A percentile compares a stretch with the other conserved stretches of the same genome.
phyloP scores from a whole-genome alignment of 2,113 vertebrate species.

The Dromiciops gliroides region DNA sequence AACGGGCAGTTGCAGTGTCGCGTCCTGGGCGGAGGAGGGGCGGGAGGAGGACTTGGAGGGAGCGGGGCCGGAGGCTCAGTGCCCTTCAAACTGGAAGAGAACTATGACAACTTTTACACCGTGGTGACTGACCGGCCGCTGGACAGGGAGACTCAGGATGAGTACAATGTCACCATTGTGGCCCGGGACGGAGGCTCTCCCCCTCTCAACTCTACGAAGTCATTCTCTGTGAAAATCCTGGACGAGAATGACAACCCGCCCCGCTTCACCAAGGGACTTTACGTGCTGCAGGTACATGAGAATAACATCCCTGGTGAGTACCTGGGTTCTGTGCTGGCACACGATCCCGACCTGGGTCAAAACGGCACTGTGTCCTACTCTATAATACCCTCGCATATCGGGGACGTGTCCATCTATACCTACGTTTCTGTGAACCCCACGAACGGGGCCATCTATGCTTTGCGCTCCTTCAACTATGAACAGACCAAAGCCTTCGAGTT shows the following conservation, averaged over 20 bases:
- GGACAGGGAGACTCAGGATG: conserved; percentile 94
- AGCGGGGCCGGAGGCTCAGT: conserved; percentile 78
- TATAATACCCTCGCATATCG: conserved; percentile 95
- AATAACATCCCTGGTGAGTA: conserved; percentile 99
- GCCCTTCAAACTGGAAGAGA: conserved; percentile 97
- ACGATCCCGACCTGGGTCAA: conserved; percentile 96
- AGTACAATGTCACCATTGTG: conserved; percentile 97
- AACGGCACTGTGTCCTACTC: conserved; percentile 98
- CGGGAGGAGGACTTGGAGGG: conserved; percentile 72
- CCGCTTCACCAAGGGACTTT: conserved; percentile 94
- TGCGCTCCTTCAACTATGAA: conserved; percentile 98
- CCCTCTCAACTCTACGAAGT: conserved; percentile 96
- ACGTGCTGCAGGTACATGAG: conserved; percentile 97
- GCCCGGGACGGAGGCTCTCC: conserved; percentile 96
- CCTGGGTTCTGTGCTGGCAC: conserved; percentile 95
- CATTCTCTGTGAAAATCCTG: conserved; percentile 94
- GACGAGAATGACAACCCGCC: conserved; percentile 99
- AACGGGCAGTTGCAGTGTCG: conserved; percentile 97
- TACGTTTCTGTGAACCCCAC: conserved; percentile 98
- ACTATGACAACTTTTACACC: conserved; percentile 97
- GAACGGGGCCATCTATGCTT: conserved; percentile 97
- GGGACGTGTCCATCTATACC: conserved; percentile 97
- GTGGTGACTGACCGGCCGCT: conserved; percentile 96
- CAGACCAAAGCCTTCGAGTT: conserved; percentile 99
- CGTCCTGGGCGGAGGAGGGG: conserved; percentile 87